Conservation (phyloP, 1,140 invertebrate species). For the Bicyclus anynana region DNA sequence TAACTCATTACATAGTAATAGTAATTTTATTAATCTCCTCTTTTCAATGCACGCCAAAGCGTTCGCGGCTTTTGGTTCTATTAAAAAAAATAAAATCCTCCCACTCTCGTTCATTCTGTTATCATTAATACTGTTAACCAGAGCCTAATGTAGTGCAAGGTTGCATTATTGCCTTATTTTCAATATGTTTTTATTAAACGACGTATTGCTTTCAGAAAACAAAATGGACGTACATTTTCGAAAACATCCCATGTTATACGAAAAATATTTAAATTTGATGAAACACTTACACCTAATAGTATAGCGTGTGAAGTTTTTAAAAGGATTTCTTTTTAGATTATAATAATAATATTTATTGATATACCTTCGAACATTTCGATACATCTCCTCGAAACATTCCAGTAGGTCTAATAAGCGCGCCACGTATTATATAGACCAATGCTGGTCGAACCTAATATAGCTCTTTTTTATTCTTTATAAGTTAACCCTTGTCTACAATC, state of each 20-base stretch:
- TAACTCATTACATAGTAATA: too few species aligned
- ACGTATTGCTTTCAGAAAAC: conserved; percentile 51
- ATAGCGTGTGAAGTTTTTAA: conserved; percentile 25
- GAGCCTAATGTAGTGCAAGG: conserved; percentile 34
- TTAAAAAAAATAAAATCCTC: conserved; percentile 27
- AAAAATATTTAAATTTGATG: conserved; percentile 36
- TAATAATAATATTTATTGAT: conserved; percentile 28
- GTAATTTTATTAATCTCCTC: background rate
- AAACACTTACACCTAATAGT: conserved; percentile 61
- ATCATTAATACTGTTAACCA: conserved; percentile 55
- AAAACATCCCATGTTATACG: conserved; percentile 44
- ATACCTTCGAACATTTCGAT: conserved; percentile 25
- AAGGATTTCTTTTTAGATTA: conserved; percentile 23
- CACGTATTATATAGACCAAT: too few species aligned
- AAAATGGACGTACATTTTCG: conserved; percentile 50
- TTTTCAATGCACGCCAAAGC: background rate
- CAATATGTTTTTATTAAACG: conserved; percentile 33
- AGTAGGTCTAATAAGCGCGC: too few species aligned
- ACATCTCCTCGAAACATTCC: conserved; percentile 18
- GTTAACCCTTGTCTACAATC: too few species aligned
- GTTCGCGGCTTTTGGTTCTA: background rate
- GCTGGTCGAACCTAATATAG: too few species aligned
- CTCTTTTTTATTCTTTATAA: too few species aligned
- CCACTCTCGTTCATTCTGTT: conserved; percentile 27
- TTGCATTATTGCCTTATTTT: conserved; percentile 47